Conservation (phyloP, 1,140 invertebrate species). For the Drosophila equinoxialis region DNA sequence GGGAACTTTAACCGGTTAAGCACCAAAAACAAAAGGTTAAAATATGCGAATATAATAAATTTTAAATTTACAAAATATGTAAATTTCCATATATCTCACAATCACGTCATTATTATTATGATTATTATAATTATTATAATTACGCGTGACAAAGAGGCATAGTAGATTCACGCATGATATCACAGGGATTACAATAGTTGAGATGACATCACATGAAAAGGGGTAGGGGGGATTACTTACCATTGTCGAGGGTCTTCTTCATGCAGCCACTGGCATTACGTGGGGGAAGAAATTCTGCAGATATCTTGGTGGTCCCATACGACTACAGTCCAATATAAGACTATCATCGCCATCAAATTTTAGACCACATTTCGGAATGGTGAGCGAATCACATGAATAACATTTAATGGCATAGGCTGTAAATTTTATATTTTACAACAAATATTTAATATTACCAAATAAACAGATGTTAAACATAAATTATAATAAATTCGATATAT, state of each 20-base stretch:
- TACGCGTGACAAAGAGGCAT: slow-evolving; percentile 30
- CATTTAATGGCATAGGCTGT: slow-evolving; percentile 71
- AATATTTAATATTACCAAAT: no score
- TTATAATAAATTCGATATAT: no score
- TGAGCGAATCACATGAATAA: slow-evolving; percentile 71
- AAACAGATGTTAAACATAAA: no score
- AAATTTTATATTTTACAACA: background rate
- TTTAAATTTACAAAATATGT: background rate
- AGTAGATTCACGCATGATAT: slow-evolving; percentile 61
- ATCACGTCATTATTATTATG: slow-evolving; percentile 58
- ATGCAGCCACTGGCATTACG: slow-evolving; percentile 78
- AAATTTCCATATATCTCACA: background rate
- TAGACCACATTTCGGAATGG: slow-evolving; percentile 69
- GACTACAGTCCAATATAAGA: slow-evolving; percentile 64
- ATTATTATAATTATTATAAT: slow-evolving; percentile 45
- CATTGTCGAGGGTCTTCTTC: slow-evolving; percentile 72
- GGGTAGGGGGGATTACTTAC: slow-evolving; percentile 49
- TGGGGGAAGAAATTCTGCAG: slow-evolving; percentile 61
- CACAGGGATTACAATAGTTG: slow-evolving; percentile 39
- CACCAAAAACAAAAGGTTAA: background rate
- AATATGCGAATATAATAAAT: no score
- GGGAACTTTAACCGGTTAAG: background rate
- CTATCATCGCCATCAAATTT: slow-evolving; percentile 70
- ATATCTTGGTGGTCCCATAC: slow-evolving; percentile 61
- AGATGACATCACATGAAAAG: slow-evolving; percentile 34